Conservation (phyloP, 2,113 vertebrate genomes). For the Callocephalon fimbriatum region DNA sequence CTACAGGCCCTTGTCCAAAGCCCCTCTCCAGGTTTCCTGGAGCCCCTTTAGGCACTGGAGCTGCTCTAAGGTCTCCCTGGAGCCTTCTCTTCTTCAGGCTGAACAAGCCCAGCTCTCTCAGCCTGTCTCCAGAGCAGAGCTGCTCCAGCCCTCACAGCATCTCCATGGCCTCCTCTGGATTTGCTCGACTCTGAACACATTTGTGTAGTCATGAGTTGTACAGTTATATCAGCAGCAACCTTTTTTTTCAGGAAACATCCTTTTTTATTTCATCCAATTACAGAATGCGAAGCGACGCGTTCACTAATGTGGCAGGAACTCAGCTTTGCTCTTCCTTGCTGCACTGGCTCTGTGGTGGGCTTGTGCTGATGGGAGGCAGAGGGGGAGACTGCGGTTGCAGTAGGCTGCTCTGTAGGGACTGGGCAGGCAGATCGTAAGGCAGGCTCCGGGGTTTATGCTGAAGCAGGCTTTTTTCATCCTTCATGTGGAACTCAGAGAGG, state of each 20-base stretch:
- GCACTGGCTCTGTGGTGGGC: fast-evolving
- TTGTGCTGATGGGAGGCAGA: not conserved
- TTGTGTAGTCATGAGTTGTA: not conserved
- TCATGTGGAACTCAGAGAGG: not conserved
- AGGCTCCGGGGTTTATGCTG: not conserved
- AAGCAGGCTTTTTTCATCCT: not conserved
- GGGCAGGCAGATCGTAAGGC: not conserved
- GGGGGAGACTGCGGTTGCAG: not conserved
- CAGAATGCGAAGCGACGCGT: fast-evolving
- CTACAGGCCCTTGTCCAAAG: not conserved
- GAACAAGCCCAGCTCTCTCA: not conserved
- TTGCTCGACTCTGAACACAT: not conserved
- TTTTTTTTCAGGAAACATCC: not conserved
- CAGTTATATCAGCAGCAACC: not conserved
- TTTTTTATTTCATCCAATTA: not conserved
- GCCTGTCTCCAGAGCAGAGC: not conserved
- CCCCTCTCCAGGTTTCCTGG: not conserved
- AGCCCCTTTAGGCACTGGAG: not conserved
- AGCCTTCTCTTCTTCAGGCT: not conserved
- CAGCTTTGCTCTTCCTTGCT: not conserved
- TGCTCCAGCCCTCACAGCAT: not conserved
- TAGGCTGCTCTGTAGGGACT: not conserved
- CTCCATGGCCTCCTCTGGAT: not conserved
- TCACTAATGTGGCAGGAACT: not conserved
- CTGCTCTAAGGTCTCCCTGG: not conserved